These are phyloP conservation scores for Hippopotamyrus pictus DNA, from an alignment of 2,797 vertebrate genomes.

Conservation along the genomic window DNA sequence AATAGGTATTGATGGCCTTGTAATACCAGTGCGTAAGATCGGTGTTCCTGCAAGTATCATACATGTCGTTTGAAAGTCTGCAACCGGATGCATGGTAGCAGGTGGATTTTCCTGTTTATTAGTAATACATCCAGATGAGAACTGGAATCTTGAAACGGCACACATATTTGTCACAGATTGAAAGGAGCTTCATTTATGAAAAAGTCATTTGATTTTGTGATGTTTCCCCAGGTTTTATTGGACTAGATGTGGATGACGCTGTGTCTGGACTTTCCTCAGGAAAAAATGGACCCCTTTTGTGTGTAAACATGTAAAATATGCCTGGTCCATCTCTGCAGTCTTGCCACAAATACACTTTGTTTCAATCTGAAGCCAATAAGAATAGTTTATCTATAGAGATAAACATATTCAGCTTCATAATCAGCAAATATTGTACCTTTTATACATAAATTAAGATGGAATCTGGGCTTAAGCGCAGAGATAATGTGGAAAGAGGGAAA, in stretches of 20 bases:
- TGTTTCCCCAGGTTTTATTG: background rate
- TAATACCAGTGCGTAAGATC: background rate
- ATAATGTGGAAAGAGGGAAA: background rate
- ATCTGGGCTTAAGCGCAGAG: background rate
- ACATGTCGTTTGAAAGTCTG: background rate
- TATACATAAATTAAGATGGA: background rate
- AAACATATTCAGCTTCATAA: background rate
- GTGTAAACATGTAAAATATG: background rate
- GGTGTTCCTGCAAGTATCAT: background rate
- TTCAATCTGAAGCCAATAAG: background rate
- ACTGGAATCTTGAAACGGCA: background rate
- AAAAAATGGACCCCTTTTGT: background rate
- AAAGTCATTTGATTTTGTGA: background rate
- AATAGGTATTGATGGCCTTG: background rate
- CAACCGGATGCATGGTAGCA: background rate
- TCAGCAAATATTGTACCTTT: background rate
- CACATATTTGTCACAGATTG: background rate
- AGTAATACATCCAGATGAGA: background rate
- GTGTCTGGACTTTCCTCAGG: background rate
- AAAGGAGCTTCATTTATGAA: background rate
- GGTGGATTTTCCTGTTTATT: background rate
- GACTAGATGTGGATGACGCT: background rate
- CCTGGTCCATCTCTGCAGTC: background rate
- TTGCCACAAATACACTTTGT: background rate
- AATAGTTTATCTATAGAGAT: background rate